A percentile compares a stretch with the other conserved stretches of the same genome.
Conservation (phyloP, 2,888 invertebrate species). For the Drosophila aldrichi region DNA sequence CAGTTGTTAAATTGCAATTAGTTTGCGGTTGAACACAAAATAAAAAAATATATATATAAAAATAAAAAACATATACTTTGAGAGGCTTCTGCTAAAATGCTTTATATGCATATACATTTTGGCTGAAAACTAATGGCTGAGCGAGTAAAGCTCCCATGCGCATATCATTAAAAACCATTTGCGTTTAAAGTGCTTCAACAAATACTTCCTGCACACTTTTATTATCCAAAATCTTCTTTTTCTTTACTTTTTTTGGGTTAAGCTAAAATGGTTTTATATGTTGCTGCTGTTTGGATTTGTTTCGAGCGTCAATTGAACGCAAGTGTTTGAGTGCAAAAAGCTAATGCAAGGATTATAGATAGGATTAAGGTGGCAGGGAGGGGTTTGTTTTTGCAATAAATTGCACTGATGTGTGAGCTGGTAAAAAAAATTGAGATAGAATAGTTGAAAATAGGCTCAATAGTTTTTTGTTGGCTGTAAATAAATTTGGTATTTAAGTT, state of each 20-base stretch:
- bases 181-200: slow-evolving; percentile 12
- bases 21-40: slow-evolving; percentile 36
- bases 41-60: not conserved
- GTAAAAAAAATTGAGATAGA: not conserved
- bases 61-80: not conserved
- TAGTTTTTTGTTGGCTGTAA: not conserved
- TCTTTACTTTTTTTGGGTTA: not conserved
- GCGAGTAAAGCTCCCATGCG: slow-evolving; percentile 12
- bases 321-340: slow-evolving; percentile 5
- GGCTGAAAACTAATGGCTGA: slow-evolving; percentile 1
- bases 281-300: not conserved
- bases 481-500: not conserved
- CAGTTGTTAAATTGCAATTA: slow-evolving; percentile 74
- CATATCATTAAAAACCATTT: slow-evolving; percentile 23
- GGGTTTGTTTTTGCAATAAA: no score
- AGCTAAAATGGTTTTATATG: not conserved
- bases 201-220: not conserved
- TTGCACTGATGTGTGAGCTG: not conserved
- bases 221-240: not conserved
- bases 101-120: slow-evolving; percentile 7
- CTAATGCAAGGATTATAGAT: not conserved
- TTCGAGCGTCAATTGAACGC: not conserved
- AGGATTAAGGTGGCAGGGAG: not conserved
- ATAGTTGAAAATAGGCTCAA: not conserved
- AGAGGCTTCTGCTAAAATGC: slow-evolving; percentile 24